Evolutionary conservation across 2,888 invertebrate genomes (phyloP), one percentile per base, ranked within the genome.

Genomic region (Chrysomela aeneicollis): DNA sequence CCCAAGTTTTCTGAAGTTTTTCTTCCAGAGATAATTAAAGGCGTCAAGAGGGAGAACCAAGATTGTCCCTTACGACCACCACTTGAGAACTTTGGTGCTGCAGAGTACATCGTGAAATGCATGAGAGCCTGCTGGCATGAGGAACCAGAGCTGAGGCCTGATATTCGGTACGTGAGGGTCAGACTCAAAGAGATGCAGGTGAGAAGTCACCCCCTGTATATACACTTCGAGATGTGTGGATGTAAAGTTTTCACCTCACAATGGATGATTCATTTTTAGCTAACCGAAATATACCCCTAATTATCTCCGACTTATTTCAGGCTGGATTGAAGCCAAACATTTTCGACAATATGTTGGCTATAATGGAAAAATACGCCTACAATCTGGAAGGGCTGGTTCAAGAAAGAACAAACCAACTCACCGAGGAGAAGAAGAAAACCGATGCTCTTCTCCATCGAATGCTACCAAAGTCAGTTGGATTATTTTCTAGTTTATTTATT

Each of bases 301-400:
- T n/a, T n/a, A n/a, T n/a, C n/a, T n/a, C n/a, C n/a, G n/a, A n/a
- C n/a, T n/a, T n/a, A 46, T 68, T 71, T 53, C 60, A 80, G 77
- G 87, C 89, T 37, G 90, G 90, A 71, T 83, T 90, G 85, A 93
- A 93, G 81, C 88, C 92, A 1, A 93, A 94, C 75, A 93, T 94
- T 71, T 93, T 94, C 77, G 94, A 94, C 83, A 94, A 94, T 77
- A 94, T 95, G 94, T 83, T 95, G 67, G 89, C 91, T 0, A 93
- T 94, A 80, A 94, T 95, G 94, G 94, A 95, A 81, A 94, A 94
- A 78, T 94, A 95, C 78, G 94, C 94, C 0, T 91, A 91, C 47
- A 94, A 94, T 81, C 81, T 95, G 66, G 95, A 95, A 78, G 89
- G 91, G 0, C 83, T 94, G 47, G 93, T 95, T 0, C 92, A 93